Base-by-base conservation (phyloP, 2,888 invertebrate genomes). In the Phortica okadai region DNA sequence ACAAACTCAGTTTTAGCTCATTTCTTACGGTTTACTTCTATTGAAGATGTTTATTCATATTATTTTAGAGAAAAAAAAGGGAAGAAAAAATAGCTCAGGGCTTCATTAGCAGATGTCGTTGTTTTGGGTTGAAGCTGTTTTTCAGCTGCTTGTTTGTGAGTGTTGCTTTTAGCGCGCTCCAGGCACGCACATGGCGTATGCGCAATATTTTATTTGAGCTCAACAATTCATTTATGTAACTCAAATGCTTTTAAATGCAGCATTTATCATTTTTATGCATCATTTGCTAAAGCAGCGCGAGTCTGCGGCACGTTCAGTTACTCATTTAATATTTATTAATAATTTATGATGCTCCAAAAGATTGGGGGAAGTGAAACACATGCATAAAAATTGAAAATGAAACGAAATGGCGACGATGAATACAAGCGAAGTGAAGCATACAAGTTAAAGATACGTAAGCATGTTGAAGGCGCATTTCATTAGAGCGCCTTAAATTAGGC, bases 361-460 rank as follows among this genome's bases (percentile, higher is more conserved):
- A 64, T 86, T 87, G 86, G 84, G 87, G 85, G 87, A 85, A 85
- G 85, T 86, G 75, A 81, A 84, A 82, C 86, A 83, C 82, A 86
- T 73, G 67, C 73, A 67, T 72, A 73, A 74, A 77, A 79, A 79
- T 77, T 75, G 74, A 79, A 58, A 59, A 59, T 44, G 73, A 73
- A 77, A 14, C 6, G 14, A 14, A 50, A 50, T 33, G 33, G 14
- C 50, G 50, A 11, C 14, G 50, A 11, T 14, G 14, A 50, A 50
- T 11, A 14, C 50, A 50, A 14, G 10, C 50, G 14, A 50, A 50
- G 14, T 50, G 50, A 50, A 50, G 50, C 50, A 14, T 50, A 50
- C 50, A 33, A 33, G 33, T 33, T 2, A 33, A 33, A 33, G 33
- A 33, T 33, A 33, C 1, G 33, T 33, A 33, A 33, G 33, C 33